Base-by-base conservation (phyloP, 2,888 invertebrate species). In the Apotomis capreana region DNA sequence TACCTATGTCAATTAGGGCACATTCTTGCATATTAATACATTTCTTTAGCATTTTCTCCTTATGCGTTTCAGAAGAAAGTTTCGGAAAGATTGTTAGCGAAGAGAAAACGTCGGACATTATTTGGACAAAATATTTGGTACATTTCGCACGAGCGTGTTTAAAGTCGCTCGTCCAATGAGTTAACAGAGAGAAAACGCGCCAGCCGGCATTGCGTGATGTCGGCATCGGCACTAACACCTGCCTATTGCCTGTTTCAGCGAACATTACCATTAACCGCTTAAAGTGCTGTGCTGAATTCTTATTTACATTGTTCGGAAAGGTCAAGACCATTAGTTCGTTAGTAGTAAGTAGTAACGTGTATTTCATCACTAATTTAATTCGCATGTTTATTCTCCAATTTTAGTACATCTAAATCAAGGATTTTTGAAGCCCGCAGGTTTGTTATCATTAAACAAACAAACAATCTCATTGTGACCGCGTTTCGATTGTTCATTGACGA, bases 121-220 rank as follows among this genome's bases (percentile, higher is more conserved):
- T 87, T 88, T 89, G 84, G 83, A 85, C 87, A 88, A 89, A 89
- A 87, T 89, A 88, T 89, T 89, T 86, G 86, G 84, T 76, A 84
- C 86, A 86, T 89, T 88, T 79, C 84, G 76, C 69, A 73, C 80
- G 74, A 84, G 86, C 88, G 87, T 88, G 89, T 89, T 89, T 86
- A 81, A 81, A 85, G 84, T 81, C 83, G 81, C 78, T 81, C 81
- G 85, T 82, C 81, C 80, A 81, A 81, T 83, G 79, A 83, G 82
- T 84, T 83, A 82, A 79, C 83, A 79, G 84, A 89, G 89, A 88
- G 90, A 91, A 91, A 91, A 89, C 89, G 81, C 82, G 82, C 76
- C 79, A 76, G 77, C 76, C 78, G 80, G 81, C 80, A 79, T 91
- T 90, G 88, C 88, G 86, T 89, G 90, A 88, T 89, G 82, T 82